Conservation (phyloP, 2,888 invertebrate species). For the Stenolophus ochropezus region DNA sequence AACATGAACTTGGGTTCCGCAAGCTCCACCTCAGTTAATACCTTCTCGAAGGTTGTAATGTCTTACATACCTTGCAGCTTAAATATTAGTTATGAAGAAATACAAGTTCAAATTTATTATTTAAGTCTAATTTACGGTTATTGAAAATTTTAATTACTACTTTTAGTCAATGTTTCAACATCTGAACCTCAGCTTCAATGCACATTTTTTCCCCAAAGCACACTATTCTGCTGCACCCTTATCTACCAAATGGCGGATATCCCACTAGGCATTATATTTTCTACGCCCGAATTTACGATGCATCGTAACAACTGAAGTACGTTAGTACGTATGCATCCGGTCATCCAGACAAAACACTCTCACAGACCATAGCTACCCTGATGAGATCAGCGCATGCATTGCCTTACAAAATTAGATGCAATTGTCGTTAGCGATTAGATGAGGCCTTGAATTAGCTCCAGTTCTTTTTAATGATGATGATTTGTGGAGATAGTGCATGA, state of each 20-base stretch:
- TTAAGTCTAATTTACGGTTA: too few relatives aligned
- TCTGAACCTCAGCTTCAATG: too few relatives aligned
- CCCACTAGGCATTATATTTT: neutral
- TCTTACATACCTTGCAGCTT: too few relatives aligned
- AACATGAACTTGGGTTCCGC: too few relatives aligned
- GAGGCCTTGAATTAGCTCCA: neutral
- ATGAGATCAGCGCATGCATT: neutral
- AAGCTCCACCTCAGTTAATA: too few relatives aligned
- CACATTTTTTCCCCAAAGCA: neutral
- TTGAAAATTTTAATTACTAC: too few relatives aligned
- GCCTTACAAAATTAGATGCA: constrained; percentile 50
- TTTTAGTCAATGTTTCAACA: too few relatives aligned
- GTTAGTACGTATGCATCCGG: constrained; percentile 22
- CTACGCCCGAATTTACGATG: neutral
- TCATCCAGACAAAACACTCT: constrained; percentile 36
- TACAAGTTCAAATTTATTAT: too few relatives aligned
- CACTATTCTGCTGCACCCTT: neutral
- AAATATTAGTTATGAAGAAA: too few relatives aligned
- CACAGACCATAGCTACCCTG: constrained; percentile 21
- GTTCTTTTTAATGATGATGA: neutral
- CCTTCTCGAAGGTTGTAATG: too few relatives aligned
- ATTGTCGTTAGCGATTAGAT: constrained; percentile 45
- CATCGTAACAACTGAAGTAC: neutral
- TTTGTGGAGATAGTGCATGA: neutral
- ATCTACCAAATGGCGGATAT: neutral